Conservation (phyloP, 2,888 invertebrate species). For the Mystacides longicornis region DNA sequence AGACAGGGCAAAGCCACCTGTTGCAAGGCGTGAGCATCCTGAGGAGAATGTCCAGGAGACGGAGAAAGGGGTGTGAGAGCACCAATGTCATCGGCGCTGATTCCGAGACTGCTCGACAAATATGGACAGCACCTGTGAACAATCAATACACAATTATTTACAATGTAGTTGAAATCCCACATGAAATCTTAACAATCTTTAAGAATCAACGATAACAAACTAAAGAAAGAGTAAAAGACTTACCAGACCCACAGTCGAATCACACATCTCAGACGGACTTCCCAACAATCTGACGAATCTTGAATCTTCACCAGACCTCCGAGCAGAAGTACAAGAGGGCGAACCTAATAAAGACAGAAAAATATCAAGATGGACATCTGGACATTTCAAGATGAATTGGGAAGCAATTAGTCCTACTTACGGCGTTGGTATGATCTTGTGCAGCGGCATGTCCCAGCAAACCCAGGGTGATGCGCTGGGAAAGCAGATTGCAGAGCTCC, state of each 20-base stretch:
- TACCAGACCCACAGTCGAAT: conserved; percentile 71
- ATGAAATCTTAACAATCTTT: neutral
- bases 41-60: conserved; percentile 61
- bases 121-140: conserved; percentile 44
- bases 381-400: neutral
- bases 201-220: neutral
- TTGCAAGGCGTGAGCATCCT: conserved; percentile 82
- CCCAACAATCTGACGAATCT: conserved; percentile 83
- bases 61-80: conserved; percentile 82
- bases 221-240: conserved; percentile 24
- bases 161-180: neutral
- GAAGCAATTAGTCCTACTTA: conserved; percentile 28
- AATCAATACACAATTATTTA: neutral
- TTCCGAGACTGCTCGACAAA: conserved; percentile 43
- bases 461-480: conserved; percentile 76
- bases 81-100: conserved; percentile 32
- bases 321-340: conserved; percentile 83
- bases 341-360: conserved; percentile 42
- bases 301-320: conserved; percentile 85
- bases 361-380: neutral
- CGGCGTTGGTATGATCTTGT: conserved; percentile 47
- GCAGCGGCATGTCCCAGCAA: conserved; percentile 67
- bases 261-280: conserved; percentile 80
- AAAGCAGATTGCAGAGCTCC: conserved; percentile 74
- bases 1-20: conserved; percentile 89